These are phyloP conservation scores for Parotocinclus haroldoi DNA, from an alignment of 2,797 vertebrate genomes.

Conservation along the genomic window DNA sequence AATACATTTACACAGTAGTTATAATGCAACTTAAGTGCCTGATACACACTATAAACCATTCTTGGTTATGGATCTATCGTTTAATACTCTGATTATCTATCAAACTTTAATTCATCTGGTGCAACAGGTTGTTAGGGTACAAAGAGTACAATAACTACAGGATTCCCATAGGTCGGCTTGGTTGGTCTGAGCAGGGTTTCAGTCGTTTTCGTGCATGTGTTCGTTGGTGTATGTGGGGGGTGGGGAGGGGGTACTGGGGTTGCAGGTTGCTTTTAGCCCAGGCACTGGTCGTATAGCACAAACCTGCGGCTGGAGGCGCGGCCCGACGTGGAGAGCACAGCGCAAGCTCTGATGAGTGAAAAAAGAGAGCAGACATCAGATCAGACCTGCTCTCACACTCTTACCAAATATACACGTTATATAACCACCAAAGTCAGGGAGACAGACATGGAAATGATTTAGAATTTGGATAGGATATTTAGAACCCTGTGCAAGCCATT, in stretches of 20 bases:
- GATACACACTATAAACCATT: too few relatives aligned
- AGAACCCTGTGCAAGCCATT: too few relatives aligned
- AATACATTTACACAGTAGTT: too few relatives aligned
- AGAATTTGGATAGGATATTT: too few relatives aligned
- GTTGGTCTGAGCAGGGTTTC: conserved; percentile 17
- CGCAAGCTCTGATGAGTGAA: conserved; percentile 72
- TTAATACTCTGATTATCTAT: too few relatives aligned
- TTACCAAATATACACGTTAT: conserved; percentile 18
- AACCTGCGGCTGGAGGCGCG: conserved; percentile 70
- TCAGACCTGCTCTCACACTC: conserved; percentile 37
- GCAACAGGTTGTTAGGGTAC: not conserved
- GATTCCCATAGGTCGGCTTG: conserved; percentile 9
- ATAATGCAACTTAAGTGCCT: too few relatives aligned
- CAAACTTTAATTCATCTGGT: not conserved
- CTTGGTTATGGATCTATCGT: too few relatives aligned
- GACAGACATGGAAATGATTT: not conserved
- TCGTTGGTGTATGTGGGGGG: too few relatives aligned
- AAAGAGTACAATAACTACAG: not conserved
- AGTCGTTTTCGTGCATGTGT: conserved; percentile 19
- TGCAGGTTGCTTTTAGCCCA: conserved; percentile 45
- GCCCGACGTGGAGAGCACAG: conserved; percentile 67
- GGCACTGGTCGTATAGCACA: conserved; percentile 57
- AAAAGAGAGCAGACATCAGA: conserved; percentile 69
- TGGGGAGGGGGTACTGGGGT: conserved; percentile 17
- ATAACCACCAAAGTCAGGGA: not conserved